Percentiles rank a stretch among this genome's conserved stretches.
phyloP scores from a whole-genome alignment of 2,113 vertebrate genomes.

The Peromyscus polionotus region DNA sequence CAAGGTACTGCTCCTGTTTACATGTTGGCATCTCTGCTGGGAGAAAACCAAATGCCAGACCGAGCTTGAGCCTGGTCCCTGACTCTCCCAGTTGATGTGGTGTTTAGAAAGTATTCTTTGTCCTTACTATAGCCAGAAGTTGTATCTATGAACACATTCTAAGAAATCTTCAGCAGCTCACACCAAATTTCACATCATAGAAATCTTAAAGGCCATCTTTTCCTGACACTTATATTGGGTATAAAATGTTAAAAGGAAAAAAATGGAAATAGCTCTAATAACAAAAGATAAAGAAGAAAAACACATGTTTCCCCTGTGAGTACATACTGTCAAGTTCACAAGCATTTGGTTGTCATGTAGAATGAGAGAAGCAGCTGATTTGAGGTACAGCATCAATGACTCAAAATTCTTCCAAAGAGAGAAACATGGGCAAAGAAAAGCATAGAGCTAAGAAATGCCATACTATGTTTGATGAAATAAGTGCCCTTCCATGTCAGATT shows the following conservation, averaged over 20 bases:
- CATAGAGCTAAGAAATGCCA: not conserved
- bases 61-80: not conserved
- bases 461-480: not conserved
- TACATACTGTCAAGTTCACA: conserved; percentile 1
- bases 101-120: not conserved
- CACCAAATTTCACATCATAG: not conserved
- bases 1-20: not conserved
- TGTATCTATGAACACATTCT: not conserved
- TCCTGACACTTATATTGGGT: not conserved
- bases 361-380: not conserved
- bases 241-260: not conserved
- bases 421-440: not conserved
- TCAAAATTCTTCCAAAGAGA: not conserved
- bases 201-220: not conserved
- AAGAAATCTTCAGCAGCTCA: not conserved
- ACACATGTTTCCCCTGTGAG: not conserved
- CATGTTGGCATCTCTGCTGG: not conserved
- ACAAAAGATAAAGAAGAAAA: not conserved
- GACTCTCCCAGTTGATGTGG: fast-evolving
- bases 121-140: not conserved
- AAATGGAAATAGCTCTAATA: conserved; percentile 30
- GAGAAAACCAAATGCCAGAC: not conserved
- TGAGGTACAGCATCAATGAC: not conserved
- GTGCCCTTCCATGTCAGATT: not conserved
- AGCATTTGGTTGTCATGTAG: not conserved